Evolutionary conservation across 2,797 vertebrate species (phyloP), one percentile per base, ranked within the genome.

Genomic region (Gila robusta): DNA sequence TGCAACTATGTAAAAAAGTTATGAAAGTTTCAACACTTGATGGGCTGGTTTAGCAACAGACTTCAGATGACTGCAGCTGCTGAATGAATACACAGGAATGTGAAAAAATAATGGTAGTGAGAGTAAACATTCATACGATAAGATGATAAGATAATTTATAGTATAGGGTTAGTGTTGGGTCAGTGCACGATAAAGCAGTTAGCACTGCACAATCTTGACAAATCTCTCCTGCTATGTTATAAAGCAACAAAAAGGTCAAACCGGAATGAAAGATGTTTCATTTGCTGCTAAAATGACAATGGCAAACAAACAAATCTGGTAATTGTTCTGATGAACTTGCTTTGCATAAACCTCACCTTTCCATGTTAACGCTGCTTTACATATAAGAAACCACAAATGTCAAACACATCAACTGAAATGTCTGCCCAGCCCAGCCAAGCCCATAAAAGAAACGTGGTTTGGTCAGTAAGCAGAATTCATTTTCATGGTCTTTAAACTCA

Each of bases 361-460:
- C 2, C 26, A 52, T 26, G 8, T 12, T 21, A 76, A 64, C 6
- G 21, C 71, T 17, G 19, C 26, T 59, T 19, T 35, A 6, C 16
- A 78, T 14, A 23, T 0, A 41, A 37, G 9, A 78, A 78, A 56
- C 83, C 17, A 11, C 37, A 23, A 21, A 41, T 85, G 83, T 71
- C 76, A 85, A 77, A 71, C 1, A 4, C 74, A 62, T 85, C 37
- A 85, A 19, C 3, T 23, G n/a, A 66, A 19, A 11, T 14, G 44
- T 17, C 54, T 62, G 76, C 54, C 76, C 74, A 47, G 28, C 26
- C 23, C 62, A 28, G 49, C 83, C 83, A 26, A 56, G 62, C 76
- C 83, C 83, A n/a, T 4, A 10, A 62, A 56, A 71, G 37, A 85
- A 85, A 85, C 21, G 66, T 62, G 3, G 83, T 71, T 56, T 23